Evolutionary conservation across 2,797 vertebrate genomes (phyloP).

Genomic region (Myioborus miniatus): DNA sequence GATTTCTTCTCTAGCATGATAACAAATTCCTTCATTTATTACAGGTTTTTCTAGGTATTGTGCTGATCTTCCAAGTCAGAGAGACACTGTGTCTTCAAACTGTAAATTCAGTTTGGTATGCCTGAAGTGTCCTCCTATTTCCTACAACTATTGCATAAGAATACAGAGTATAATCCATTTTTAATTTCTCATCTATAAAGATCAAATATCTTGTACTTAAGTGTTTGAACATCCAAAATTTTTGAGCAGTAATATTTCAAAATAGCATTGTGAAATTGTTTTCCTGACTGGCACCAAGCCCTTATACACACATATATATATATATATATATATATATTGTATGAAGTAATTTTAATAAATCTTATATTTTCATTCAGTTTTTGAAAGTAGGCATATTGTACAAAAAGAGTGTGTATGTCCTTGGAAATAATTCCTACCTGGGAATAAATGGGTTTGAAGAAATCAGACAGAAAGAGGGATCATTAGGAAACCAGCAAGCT

Average conservation of each 20-base stretch:
- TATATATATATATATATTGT: neutral
- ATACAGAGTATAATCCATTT: neutral
- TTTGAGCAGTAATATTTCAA: neutral
- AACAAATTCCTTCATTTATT: neutral
- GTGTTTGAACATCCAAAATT: neutral
- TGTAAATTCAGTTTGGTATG: neutral
- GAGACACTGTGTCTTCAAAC: neutral
- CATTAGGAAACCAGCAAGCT: constrained; percentile 64
- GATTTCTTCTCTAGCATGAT: neutral
- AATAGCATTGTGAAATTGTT: neutral
- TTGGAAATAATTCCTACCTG: constrained; percentile 5
- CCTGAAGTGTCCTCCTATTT: neutral
- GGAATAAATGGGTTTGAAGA: constrained; percentile 59
- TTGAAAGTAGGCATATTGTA: neutral
- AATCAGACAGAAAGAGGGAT: constrained; percentile 54
- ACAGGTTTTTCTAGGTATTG: neutral
- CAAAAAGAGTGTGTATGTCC: neutral
- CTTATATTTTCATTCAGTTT: neutral
- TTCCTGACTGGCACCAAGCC: neutral
- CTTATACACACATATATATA: neutral
- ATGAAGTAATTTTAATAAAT: neutral
- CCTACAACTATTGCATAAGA: neutral
- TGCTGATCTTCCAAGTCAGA: neutral
- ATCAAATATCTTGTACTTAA: neutral
- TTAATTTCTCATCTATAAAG: neutral